Evolutionary conservation across 2,113 vertebrate genomes (phyloP).

Genomic region (Cromileptes altivelis): DNA sequence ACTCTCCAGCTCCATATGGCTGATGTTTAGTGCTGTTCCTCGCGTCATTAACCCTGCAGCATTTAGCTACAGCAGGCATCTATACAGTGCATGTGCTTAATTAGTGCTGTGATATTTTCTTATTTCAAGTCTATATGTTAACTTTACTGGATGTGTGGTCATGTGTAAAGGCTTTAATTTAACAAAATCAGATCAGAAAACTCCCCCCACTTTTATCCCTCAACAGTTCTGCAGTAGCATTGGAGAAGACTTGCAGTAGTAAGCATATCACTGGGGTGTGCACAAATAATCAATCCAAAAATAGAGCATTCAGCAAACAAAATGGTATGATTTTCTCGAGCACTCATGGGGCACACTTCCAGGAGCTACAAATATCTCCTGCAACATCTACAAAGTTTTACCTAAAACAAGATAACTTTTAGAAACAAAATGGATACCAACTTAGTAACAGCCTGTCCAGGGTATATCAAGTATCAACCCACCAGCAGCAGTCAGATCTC

Average conservation of each 20-base stretch:
- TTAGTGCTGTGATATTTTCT: conserved; percentile 7
- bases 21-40: conserved; percentile 24
- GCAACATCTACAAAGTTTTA: background rate
- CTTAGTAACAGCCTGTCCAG: background rate
- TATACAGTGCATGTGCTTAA: conserved; percentile 20
- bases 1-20: conserved; percentile 57
- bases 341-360: conserved; percentile 4
- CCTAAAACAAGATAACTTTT: background rate
- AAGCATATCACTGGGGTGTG: conserved; percentile 1
- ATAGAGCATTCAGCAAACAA: conserved; percentile 10
- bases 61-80: conserved; percentile 29
- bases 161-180: background rate
- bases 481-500: conserved; percentile 11
- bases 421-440: background rate
- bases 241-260: conserved; percentile 5
- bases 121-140: background rate
- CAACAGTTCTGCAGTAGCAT: background rate
- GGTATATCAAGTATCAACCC: conserved; percentile 11
- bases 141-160: background rate
- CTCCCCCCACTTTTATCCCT: background rate
- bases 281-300: conserved; percentile 12
- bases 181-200: background rate
- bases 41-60: conserved; percentile 47
- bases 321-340: conserved; percentile 15
- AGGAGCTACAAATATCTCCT: conserved; percentile 9